Conservation (phyloP, 2,113 vertebrate species). For the Clarias gariepinus region DNA sequence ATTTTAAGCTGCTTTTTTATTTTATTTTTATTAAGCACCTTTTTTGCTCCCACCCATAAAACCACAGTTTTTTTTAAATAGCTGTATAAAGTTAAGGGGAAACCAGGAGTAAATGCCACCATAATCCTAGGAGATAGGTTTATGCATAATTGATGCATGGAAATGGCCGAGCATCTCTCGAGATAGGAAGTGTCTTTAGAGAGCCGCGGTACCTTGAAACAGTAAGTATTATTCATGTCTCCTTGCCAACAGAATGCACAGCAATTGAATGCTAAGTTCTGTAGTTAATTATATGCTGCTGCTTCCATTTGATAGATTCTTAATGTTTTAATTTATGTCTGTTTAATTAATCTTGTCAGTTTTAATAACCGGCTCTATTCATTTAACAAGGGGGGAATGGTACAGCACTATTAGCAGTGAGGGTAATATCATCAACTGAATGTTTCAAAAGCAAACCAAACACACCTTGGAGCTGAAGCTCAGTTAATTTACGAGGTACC, state of each 20-base stretch:
- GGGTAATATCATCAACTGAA: conserved; percentile 47
- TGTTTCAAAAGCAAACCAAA: conserved; percentile 48
- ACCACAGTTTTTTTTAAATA: conserved; percentile 24
- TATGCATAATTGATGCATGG: conserved; percentile 31
- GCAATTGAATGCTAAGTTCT: conserved; percentile 53
- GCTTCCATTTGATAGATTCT: conserved; percentile 61
- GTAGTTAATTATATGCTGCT: conserved; percentile 59
- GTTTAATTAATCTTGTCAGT: conserved; percentile 66
- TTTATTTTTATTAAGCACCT: background rate
- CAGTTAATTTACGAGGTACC: conserved; percentile 43
- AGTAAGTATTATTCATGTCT: conserved; percentile 41
- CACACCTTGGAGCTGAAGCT: conserved; percentile 32
- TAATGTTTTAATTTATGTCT: conserved; percentile 66
- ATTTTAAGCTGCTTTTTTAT: background rate
- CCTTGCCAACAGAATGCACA: conserved; percentile 55
- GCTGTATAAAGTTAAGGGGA: background rate
- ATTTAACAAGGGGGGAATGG: conserved; percentile 56
- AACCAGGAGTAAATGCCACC: conserved; percentile 1
- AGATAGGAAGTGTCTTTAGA: conserved; percentile 27
- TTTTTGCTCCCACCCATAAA: background rate
- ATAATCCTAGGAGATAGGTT: conserved; percentile 19
- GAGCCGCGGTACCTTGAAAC: conserved; percentile 29
- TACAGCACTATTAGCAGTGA: conserved; percentile 52
- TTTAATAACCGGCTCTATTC: conserved; percentile 62
- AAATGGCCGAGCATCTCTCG: conserved; percentile 27